These are phyloP conservation scores for Lethenteron camtschaticum DNA, from an alignment of 2,113 vertebrate species.

Conservation along the genomic window DNA sequence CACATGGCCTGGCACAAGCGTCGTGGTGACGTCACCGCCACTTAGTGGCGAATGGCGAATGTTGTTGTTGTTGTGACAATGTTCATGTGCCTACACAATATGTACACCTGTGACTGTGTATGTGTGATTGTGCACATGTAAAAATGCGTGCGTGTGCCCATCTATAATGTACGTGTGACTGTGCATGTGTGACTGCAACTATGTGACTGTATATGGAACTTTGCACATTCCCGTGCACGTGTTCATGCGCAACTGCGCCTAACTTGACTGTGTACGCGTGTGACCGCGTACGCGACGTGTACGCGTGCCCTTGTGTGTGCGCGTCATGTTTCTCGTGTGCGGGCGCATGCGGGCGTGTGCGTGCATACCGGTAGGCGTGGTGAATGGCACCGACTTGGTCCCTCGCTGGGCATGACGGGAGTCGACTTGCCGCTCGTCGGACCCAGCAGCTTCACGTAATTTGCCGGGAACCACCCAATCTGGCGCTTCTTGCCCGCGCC, in stretches of 20 bases:
- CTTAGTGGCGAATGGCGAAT: no score
- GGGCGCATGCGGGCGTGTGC: slow-evolving; percentile 30
- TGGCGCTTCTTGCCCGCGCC: slow-evolving; percentile 94
- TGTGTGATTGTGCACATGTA: not conserved
- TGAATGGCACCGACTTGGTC: slow-evolving; percentile 12
- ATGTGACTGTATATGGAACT: not conserved
- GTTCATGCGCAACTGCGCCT: no score
- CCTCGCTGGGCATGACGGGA: not conserved
- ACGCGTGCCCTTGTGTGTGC: no score
- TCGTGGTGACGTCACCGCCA: no score
- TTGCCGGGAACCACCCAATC: slow-evolving; percentile 96
- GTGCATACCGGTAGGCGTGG: slow-evolving; percentile 67
- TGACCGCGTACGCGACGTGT: no score
- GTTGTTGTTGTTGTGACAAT: no score
- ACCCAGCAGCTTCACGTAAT: slow-evolving; percentile 88
- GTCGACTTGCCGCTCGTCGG: slow-evolving; percentile 64
- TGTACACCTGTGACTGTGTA: not conserved
- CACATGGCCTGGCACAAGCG: no score
- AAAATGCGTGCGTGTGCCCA: not conserved
- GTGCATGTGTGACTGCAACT: not conserved
- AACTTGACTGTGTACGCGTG: no score
- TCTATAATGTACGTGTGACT: not conserved
- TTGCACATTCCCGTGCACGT: not conserved
- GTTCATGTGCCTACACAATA: not conserved
- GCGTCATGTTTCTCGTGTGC: not conserved